These are phyloP conservation scores for Nymphalis polychloros DNA, from an alignment of 2,888 invertebrate species.

Conservation along the genomic window DNA sequence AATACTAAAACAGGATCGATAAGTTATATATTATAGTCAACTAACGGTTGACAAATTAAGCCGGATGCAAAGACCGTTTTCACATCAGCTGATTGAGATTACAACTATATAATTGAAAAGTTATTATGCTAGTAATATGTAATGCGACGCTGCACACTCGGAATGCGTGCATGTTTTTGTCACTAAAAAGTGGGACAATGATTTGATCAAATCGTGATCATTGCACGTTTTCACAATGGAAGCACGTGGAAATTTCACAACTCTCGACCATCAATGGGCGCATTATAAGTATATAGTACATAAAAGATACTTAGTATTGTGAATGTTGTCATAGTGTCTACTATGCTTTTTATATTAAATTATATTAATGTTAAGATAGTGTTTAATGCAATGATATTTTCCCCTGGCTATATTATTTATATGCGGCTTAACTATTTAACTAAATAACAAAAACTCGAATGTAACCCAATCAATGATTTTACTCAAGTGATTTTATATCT, in stretches of 20 bases:
- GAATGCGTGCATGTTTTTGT: slow-evolving; percentile 41
- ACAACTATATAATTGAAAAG: slow-evolving; percentile 33
- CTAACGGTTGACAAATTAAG: slow-evolving; percentile 9
- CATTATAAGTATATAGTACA: neutral
- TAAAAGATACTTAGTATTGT: neutral
- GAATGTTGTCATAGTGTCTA: too few species aligned
- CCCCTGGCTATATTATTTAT: too few species aligned
- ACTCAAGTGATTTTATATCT: too few species aligned
- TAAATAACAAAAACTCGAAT: too few species aligned
- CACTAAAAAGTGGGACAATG: slow-evolving; percentile 37
- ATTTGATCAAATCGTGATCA: slow-evolving; percentile 36
- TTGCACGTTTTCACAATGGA: slow-evolving; percentile 28
- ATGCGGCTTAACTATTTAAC: too few species aligned
- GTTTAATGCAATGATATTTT: too few species aligned
- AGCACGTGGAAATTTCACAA: slow-evolving; percentile 25
- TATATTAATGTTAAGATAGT: too few species aligned
- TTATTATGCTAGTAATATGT: slow-evolving; percentile 30
- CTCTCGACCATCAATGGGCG: neutral
- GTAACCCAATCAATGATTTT: too few species aligned
- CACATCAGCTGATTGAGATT: slow-evolving; percentile 39
- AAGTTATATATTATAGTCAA: neutral
- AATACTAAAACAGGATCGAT: neutral
- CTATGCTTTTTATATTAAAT: too few species aligned
- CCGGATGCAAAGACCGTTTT: slow-evolving; percentile 35
- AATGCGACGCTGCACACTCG: slow-evolving; percentile 34